Evolutionary conservation across 64 coral and sea anemone genomes (phyloP).

Genomic region (Pocillopora verrucosa): DNA sequence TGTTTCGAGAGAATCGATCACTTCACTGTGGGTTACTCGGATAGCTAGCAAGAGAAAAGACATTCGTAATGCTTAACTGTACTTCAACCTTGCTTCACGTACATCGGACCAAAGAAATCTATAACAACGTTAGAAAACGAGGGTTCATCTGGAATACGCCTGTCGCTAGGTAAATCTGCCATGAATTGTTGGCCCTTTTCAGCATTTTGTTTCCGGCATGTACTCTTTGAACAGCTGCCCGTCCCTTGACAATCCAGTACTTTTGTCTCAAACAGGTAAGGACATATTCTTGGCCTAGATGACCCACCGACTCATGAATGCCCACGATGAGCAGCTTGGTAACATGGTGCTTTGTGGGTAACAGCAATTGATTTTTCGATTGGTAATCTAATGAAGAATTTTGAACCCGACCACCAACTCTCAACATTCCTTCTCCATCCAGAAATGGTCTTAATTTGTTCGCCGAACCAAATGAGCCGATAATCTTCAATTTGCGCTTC

Average conservation of each 20-base stretch:
- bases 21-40: slow-evolving; percentile 8
- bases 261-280: neutral
- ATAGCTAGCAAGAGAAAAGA: slow-evolving; percentile 5
- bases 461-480: neutral
- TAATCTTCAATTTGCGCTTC: neutral
- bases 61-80: slow-evolving; percentile 36
- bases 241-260: slow-evolving; percentile 60
- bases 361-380: neutral
- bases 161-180: slow-evolving; percentile 43
- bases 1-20: slow-evolving; percentile 3
- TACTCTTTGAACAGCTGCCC: slow-evolving; percentile 37
- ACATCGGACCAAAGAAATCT: slow-evolving; percentile 35
- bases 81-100: slow-evolving; percentile 44
- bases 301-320: slow-evolving; percentile 1
- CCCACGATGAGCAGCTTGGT: neutral
- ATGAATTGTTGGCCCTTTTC: slow-evolving; percentile 21
- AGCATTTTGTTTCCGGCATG: slow-evolving; percentile 36
- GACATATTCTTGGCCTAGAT: slow-evolving; percentile 8
- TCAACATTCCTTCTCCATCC: neutral
- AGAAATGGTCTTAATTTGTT: slow-evolving; percentile 4
- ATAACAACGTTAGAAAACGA: slow-evolving; percentile 6
- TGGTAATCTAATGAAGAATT: slow-evolving; percentile 1
- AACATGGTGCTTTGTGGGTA: no score
- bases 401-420: slow-evolving; percentile 23
- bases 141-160: slow-evolving; percentile 27